Percentiles rank a stretch among this genome's conserved stretches.
These are phyloP conservation scores for Octonoba sinensis DNA, from an alignment of 2,888 invertebrate species.

Conservation along the genomic window DNA sequence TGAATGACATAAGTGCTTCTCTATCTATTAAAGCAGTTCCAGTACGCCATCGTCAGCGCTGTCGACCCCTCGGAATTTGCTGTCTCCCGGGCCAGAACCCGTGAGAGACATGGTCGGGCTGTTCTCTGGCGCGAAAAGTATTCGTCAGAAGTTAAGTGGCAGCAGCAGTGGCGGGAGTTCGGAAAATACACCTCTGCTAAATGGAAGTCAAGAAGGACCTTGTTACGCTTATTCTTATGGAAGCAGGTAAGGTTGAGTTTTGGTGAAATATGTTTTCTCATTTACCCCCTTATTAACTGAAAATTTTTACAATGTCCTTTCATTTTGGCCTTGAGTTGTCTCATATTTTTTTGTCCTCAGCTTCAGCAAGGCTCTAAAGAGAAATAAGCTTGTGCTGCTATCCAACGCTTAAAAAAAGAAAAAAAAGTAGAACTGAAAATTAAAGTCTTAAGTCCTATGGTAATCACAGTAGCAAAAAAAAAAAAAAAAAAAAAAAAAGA, in stretches of 20 bases:
- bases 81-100: background rate
- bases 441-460: no score
- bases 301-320: background rate
- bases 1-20: no score
- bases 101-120: constrained; percentile 35
- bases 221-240: constrained; percentile 50
- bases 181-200: constrained; percentile 47
- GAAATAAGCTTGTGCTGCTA: no score
- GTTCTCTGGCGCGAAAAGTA: constrained; percentile 21
- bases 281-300: no score
- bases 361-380: background rate
- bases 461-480: no score
- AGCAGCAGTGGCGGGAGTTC: constrained; percentile 39
- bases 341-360: background rate
- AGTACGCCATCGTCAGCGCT: no score
- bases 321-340: background rate
- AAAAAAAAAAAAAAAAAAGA: no score
- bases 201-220: constrained; percentile 49
- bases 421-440: no score
- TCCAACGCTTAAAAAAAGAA: no score
- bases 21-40: no score
- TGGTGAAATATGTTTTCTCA: background rate
- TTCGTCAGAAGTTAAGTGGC: constrained; percentile 13
- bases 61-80: no score
- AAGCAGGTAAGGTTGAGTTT: constrained; percentile 20